Evolutionary conservation across 2,797 vertebrate genomes (phyloP).

Genomic region (Anabacerthia variegaticeps): DNA sequence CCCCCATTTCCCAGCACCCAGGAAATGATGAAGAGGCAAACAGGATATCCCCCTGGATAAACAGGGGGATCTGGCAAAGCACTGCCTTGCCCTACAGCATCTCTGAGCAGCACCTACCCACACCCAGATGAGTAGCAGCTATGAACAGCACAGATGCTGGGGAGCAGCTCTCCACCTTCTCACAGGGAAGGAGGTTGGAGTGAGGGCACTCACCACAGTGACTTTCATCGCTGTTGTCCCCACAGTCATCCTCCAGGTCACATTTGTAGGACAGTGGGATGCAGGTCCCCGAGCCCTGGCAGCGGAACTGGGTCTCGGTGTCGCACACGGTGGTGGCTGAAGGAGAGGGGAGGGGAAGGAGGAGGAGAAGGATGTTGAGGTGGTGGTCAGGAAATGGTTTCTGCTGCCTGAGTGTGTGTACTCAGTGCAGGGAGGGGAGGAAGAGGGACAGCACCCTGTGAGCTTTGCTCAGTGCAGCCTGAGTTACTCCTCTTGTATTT

Average conservation of each 20-base stretch:
- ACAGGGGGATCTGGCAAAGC: not conserved
- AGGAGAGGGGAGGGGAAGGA: not conserved
- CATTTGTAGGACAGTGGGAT: slow-evolving; percentile 95
- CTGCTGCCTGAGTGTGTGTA: not conserved
- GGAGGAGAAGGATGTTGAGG: not conserved
- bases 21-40: not conserved
- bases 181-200: not conserved
- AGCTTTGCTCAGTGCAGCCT: not conserved
- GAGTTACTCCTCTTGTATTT: not conserved
- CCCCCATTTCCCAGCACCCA: not conserved
- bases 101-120: not conserved
- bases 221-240: slow-evolving; percentile 95
- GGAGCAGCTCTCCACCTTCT: not conserved
- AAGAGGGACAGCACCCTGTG: not conserved
- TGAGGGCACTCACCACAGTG: slow-evolving; percentile 85
- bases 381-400: not conserved
- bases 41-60: not conserved
- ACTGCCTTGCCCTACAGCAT: accelerated
- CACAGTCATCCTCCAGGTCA: slow-evolving; percentile 96
- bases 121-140: not conserved
- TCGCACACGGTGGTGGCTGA: slow-evolving; percentile 92
- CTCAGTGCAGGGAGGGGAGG: not conserved
- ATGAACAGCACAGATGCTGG: not conserved
- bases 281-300: slow-evolving; percentile 90
- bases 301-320: slow-evolving; percentile 90